Conservation (phyloP, 2,113 vertebrate genomes). For the Ursus arctos region DNA sequence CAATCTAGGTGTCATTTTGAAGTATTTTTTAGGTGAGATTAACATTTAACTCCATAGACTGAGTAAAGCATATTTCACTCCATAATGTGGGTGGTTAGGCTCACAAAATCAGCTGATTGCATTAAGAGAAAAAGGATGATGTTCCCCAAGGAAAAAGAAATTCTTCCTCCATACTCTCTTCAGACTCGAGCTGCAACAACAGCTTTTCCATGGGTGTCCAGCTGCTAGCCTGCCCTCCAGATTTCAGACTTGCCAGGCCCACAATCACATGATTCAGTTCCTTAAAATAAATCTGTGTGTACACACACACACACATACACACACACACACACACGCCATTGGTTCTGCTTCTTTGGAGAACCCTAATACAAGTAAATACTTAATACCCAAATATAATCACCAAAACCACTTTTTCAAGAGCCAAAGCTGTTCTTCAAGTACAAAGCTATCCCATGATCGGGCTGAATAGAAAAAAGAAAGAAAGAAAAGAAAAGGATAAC, state of each 20-base stretch:
- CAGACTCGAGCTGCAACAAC: not conserved
- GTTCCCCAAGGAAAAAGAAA: not conserved
- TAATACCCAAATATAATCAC: not conserved
- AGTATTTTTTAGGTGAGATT: not conserved
- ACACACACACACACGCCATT: not conserved
- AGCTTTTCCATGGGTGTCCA: not conserved
- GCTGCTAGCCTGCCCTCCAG: not conserved
- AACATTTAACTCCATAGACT: not conserved
- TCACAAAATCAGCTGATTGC: not conserved
- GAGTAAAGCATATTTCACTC: not conserved
- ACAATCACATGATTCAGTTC: not conserved
- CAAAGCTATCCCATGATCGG: not conserved
- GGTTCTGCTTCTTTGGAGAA: not conserved
- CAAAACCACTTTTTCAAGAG: not conserved
- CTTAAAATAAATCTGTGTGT: constrained; percentile 5
- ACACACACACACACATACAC: no score
- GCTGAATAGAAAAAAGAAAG: not conserved
- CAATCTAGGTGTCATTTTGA: not conserved
- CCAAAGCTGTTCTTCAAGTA: not conserved
- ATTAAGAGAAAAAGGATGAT: not conserved
- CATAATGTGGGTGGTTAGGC: not conserved
- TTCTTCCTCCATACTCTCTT: not conserved
- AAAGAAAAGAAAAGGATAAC: not conserved
- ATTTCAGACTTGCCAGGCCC: not conserved
- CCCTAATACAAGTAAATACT: not conserved